Conservation (phyloP, 2,113 vertebrate species). For the Nansenia antarctica region DNA sequence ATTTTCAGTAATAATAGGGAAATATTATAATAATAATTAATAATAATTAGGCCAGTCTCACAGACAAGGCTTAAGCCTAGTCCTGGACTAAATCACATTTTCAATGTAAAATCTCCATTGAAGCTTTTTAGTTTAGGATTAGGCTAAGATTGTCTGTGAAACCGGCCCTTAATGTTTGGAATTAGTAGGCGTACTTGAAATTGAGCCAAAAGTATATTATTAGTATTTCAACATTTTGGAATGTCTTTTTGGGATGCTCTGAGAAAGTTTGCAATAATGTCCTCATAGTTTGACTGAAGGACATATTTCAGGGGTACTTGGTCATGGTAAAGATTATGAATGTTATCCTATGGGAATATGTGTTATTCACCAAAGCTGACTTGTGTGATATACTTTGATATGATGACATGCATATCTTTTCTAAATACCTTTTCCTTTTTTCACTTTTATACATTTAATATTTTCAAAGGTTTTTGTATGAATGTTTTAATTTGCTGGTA, state of each 20-base stretch:
- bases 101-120: too few relatives aligned
- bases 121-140: too few relatives aligned
- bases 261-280: conserved; percentile 11
- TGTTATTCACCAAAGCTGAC: conserved; percentile 30
- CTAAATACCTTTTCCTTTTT: conserved; percentile 56
- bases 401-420: conserved; percentile 57
- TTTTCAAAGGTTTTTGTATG: conserved; percentile 28
- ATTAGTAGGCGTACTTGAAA: too few relatives aligned
- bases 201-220: not conserved
- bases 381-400: conserved; percentile 24
- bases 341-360: conserved; percentile 10
- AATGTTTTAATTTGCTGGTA: conserved; percentile 39
- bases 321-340: conserved; percentile 23
- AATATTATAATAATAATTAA: not conserved
- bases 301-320: not conserved
- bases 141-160: too few relatives aligned
- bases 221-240: not conserved
- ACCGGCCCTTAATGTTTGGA: too few relatives aligned
- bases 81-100: too few relatives aligned
- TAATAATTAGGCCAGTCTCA: not conserved
- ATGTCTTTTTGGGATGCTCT: conserved; percentile 13
- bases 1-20: not conserved
- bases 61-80: too few relatives aligned
- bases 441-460: conserved; percentile 76
- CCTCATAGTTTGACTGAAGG: conserved; percentile 15